Evolutionary conservation across 1,140 invertebrate genomes (phyloP), one percentile per base, ranked within the genome.

Genomic region (Aphaenogaster rudis): DNA sequence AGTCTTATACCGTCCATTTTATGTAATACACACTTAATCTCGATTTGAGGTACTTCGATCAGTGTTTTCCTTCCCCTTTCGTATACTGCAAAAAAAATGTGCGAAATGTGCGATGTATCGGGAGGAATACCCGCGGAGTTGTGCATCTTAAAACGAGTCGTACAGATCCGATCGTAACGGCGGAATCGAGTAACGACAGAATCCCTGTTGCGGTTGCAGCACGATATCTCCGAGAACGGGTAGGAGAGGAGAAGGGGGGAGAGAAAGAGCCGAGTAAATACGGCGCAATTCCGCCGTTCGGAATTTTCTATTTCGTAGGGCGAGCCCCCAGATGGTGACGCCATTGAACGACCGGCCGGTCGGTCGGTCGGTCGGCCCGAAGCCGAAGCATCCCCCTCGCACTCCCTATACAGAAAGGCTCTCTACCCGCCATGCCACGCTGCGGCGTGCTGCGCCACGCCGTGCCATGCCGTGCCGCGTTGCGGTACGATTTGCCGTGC

Each of bases 361-460:
- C 69, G 57, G 63, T 78, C 69, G 57, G 63, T 81, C 90, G 86
- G 90, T 88, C 64, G 86, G 69, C 36, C 77, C 52, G 66, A 28
- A 28, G 54, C 69, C 72, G 50, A 69, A 69, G 76, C 85, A 84
- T 80, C 90, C 89, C 90, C 87, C 88, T 89, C 79, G 79, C 88
- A 86, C 90, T 89, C 87, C 87, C 90, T 86, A 64, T 87, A 91
- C 91, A 88, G 89, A 89, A 88, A 88, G 92, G 90, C 91, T 82
- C 80, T 93, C 91, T 92, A 92, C 93, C 93, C 93, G 91, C 90
- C 92, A 90, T 92, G 88, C 87, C 80, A 88, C 54, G 86, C n/a
- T 71, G n/a, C 36, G 45, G 59, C 61, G 77, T 79, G 77, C 77
- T 61, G 54, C 91, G 91, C 89, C 90, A 86, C 91, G 89, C 86